Evolutionary conservation across 2,113 vertebrate genomes (phyloP).

Genomic region (Pristiophorus japonicus): DNA sequence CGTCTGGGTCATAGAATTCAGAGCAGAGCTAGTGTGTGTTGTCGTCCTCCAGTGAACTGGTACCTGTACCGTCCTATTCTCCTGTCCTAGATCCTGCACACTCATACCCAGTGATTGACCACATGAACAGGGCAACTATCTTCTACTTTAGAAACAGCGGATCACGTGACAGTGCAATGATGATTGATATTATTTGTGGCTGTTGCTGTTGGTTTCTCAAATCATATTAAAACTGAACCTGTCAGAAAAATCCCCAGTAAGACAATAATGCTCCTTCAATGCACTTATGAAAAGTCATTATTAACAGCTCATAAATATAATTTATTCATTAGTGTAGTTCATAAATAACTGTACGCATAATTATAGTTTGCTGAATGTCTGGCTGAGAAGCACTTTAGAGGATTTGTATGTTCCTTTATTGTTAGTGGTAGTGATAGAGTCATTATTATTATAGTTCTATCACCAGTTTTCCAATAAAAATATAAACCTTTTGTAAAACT

Average conservation of each 20-base stretch:
- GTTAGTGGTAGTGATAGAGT: neutral
- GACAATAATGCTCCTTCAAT: neutral
- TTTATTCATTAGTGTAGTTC: neutral
- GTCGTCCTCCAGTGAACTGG: neutral
- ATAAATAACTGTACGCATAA: neutral
- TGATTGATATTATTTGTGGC: neutral
- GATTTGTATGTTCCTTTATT: neutral
- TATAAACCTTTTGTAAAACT: neutral
- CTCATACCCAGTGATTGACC: no score
- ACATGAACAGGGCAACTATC: no score
- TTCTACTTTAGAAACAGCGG: neutral
- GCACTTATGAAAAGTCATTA: neutral
- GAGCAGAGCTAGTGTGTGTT: neutral
- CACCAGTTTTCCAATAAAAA: neutral
- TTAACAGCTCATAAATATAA: neutral
- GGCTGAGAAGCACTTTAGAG: neutral
- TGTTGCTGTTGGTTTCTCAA: neutral
- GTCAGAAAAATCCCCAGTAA: neutral
- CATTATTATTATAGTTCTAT: neutral
- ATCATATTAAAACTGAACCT: slow-evolving; percentile 9
- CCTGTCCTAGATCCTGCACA: neutral
- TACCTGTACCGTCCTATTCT: no score
- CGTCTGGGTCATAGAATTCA: neutral
- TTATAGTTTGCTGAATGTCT: neutral
- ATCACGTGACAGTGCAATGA: neutral